Evolutionary conservation across 2,113 vertebrate genomes (phyloP), one percentile per base, ranked within the genome.

Genomic region (Malurus melanocephalus): DNA sequence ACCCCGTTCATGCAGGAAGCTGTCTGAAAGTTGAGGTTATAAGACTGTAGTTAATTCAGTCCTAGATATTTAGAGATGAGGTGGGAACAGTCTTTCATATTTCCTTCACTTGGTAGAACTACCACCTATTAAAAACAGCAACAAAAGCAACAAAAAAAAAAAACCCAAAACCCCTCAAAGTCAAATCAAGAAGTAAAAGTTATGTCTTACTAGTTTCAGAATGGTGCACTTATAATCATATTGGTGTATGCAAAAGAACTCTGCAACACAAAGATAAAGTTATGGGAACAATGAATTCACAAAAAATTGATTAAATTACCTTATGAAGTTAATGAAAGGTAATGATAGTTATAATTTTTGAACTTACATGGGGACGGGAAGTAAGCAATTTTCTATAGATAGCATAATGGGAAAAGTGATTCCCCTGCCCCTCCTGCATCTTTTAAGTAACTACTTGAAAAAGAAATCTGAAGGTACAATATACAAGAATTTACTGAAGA

Each of bases 401-500:
- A 68, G 9, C 3, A 40, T 16, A 55, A 64, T 22, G 5, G 7
- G 6, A 51, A 30, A 82, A 82, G 6, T 2, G 1, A 71, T 33
- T 57, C 32, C 3, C 10, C 20, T 35, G 35, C 45, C 9, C 21
- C 4, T 11, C 6, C 4, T 5, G 35, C 5, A 6, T 4, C 2
- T 64, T 88, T 78, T 49, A 73, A 52, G 4, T 82, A 61, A 65
- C 12, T 57, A 4, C 5, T 42, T 28, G 18, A 22, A 73, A 73
- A 60, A 26, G 7, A 85, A 45, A 4, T 5, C 8, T 57, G 42
- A 71, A 69, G 55, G 4, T 35, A 32, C 3, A 53, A 68, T 61
- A 40, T 30, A 61, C 4, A 61, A 61, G 7, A 65, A 57, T 49
- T 38, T 68, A 38, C 30, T 35, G 49, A 85, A 82, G 13, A 56